These are phyloP conservation scores for Chironomus tepperi DNA, from an alignment of 1,140 invertebrate species.

Conservation along the genomic window DNA sequence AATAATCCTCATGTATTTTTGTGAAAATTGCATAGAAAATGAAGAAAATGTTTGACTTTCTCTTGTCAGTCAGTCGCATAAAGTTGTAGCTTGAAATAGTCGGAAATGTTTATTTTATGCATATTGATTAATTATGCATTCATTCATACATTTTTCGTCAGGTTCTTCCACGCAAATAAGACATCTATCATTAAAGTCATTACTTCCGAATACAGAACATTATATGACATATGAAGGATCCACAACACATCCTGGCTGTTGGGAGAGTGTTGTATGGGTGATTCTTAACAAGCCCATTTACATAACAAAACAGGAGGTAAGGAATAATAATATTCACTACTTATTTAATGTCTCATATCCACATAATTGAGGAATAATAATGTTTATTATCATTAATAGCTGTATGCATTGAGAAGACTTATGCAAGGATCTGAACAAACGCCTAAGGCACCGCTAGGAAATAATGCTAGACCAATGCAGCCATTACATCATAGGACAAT, in stretches of 20 bases:
- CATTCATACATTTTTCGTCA: constrained; percentile 40
- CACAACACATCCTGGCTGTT: constrained; percentile 87
- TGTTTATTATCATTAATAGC: constrained; percentile 44
- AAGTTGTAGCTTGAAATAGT: background rate
- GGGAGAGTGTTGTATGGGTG: constrained; percentile 90
- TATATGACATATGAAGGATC: constrained; percentile 99
- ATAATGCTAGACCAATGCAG: constrained; percentile 88
- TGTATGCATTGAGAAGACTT: constrained; percentile 73
- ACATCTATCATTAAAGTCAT: constrained; percentile 69
- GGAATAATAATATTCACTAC: no score
- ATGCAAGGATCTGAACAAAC: constrained; percentile 76
- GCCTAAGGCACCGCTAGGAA: constrained; percentile 83
- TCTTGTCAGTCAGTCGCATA: background rate
- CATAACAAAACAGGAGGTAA: constrained; percentile 82
- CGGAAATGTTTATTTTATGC: constrained; percentile 23
- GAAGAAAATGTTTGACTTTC: background rate
- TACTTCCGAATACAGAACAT: constrained; percentile 79
- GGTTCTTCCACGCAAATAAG: constrained; percentile 69
- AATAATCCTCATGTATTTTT: no score
- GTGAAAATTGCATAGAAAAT: background rate
- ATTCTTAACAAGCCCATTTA: constrained; percentile 95
- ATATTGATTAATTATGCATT: constrained; percentile 25
- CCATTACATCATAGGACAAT: constrained; percentile 83
- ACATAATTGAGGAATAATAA: background rate
- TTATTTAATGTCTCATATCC: background rate